These are phyloP conservation scores for human DNA, from an alignment of 2,113 vertebrate species.

Conservation along the genomic window DNA sequence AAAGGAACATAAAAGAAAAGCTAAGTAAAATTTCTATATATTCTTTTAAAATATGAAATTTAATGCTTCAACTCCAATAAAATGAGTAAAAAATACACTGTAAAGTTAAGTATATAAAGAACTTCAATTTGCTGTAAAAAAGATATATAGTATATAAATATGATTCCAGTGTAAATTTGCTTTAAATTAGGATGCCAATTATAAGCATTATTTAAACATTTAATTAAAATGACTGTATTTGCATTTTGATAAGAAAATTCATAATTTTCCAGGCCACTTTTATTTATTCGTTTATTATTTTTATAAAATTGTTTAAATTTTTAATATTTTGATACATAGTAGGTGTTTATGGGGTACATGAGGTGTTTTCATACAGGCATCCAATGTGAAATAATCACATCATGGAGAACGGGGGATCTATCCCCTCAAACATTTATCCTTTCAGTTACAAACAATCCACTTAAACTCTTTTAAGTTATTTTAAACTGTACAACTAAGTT, in stretches of 20 bases:
- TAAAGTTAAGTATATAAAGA: background rate
- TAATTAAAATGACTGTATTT: background rate
- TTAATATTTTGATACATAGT: too few relatives aligned
- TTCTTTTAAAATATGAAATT: slow-evolving; percentile 18
- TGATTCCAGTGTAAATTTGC: background rate
- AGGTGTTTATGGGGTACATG: too few relatives aligned
- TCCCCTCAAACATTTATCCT: too few relatives aligned
- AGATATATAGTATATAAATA: background rate
- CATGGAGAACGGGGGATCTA: too few relatives aligned
- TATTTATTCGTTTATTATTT: background rate
- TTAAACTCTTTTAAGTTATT: too few relatives aligned
- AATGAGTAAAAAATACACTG: slow-evolving; percentile 9
- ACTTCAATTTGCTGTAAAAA: slow-evolving; percentile 38
- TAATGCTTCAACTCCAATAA: background rate
- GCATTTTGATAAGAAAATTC: background rate
- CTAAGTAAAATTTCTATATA: background rate
- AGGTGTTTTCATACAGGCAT: too few relatives aligned
- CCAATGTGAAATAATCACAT: too few relatives aligned
- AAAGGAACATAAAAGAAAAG: slow-evolving; percentile 26
- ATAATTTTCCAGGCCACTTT: background rate
- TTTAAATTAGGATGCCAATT: background rate
- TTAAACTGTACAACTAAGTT: too few relatives aligned
- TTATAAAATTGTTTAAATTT: too few relatives aligned
- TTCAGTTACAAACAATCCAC: too few relatives aligned
- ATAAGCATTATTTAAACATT: background rate